Evolutionary conservation across 2,888 invertebrate genomes (phyloP).

Genomic region (Scaptodrosophila latifasciaeformis): DNA sequence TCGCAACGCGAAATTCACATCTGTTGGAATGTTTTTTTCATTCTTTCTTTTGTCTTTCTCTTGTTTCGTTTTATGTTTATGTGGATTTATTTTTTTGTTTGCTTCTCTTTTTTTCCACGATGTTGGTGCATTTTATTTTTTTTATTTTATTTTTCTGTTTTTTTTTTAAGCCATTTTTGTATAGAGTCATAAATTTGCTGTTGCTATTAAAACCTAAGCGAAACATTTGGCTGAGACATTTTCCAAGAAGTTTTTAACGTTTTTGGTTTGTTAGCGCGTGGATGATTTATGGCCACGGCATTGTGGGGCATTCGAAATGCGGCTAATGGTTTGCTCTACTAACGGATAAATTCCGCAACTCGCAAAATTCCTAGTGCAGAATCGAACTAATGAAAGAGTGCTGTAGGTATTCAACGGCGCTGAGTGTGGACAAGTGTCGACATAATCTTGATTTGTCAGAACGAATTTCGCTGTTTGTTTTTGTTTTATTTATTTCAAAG

Average conservation of each 20-base stretch:
- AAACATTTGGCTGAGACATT: slow-evolving; percentile 43
- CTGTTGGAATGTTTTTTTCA: slow-evolving; percentile 10
- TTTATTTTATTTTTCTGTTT: slow-evolving; percentile 8
- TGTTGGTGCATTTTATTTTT: neutral
- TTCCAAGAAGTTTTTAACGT: slow-evolving; percentile 28
- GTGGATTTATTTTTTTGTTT: neutral
- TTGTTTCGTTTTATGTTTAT: neutral
- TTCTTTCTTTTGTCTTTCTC: slow-evolving; percentile 11
- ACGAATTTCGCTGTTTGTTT: too few relatives aligned
- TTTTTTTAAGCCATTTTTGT: slow-evolving; percentile 6
- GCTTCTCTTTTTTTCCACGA: neutral
- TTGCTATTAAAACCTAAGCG: slow-evolving; percentile 24
- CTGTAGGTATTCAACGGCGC: too few relatives aligned
- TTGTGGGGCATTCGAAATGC: too few relatives aligned
- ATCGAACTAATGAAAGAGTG: too few relatives aligned
- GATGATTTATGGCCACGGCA: slow-evolving; percentile 44
- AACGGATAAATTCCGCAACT: too few relatives aligned
- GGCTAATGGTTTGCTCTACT: too few relatives aligned
- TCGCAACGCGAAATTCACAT: neutral
- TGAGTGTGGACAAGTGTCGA: too few relatives aligned
- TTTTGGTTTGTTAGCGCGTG: slow-evolving; percentile 22
- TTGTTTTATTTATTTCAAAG: too few relatives aligned
- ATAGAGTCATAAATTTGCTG: slow-evolving; percentile 32
- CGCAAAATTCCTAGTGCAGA: too few relatives aligned
- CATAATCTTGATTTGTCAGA: too few relatives aligned